Base-by-base conservation (phyloP, 2,113 vertebrate genomes). In the Pelmatolapia mariae region DNA sequence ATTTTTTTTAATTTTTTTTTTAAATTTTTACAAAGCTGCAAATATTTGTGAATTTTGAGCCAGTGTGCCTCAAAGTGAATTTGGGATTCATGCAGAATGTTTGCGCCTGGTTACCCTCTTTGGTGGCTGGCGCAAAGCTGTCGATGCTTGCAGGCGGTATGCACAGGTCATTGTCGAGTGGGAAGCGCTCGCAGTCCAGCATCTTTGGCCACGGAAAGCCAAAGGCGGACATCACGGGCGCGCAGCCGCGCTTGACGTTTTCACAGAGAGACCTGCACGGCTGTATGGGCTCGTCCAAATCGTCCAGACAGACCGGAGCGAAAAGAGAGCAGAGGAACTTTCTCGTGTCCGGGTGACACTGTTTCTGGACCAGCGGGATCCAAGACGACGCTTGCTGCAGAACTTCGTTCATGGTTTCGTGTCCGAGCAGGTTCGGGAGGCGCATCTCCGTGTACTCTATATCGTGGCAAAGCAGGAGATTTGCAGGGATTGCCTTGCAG, bases 261-360 rank as follows among this genome's bases (percentile, higher is more conserved):
- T 98, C 97, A 86, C 99, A 99, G 73, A 99, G 97, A 6, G 98
- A 98, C 87, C 98, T 97, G 96, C 98, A 99, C 2, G 98, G 99
- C 92, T 98, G 97, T 31, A 99, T 99, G 89, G 97, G 98, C 94
- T 99, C 98, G 92, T 99, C 98, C 94, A 99, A 86, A 73, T 99
- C 98, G 66, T 98, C 97, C 90, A 99, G 97, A 86, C 98, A 99
- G 57, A 99, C 98, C 1, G 98, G 98, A 3, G 98, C 98, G 80
- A 99, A 99, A 45, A 99, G 98, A 13, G 99, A 99, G 96, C 99
- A 99, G 8, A 99, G 98, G 94, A 99, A 99, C 94, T 98, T 99
- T 82, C 97, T 97, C n/a, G 98, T 99, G 96, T 99, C 99, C 3
- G 98, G 97, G 90, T 99, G 97, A 86, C 99, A 99, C 85, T 98